These are phyloP conservation scores for Caenorhabditis zanzibari DNA, from an alignment of 2,888 invertebrate species.

Conservation along the genomic window DNA sequence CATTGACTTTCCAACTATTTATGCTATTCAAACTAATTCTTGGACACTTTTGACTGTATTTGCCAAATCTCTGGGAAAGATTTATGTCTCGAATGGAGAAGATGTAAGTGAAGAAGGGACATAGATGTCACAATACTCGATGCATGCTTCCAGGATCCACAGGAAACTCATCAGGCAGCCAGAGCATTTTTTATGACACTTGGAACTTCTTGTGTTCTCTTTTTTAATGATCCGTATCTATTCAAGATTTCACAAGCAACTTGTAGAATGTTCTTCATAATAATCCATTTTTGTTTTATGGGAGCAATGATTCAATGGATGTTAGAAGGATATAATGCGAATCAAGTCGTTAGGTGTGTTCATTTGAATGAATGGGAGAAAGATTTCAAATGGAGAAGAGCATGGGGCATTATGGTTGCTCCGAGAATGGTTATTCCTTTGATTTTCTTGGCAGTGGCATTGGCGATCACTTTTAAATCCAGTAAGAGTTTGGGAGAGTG, in stretches of 20 bases:
- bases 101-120: constrained; percentile 13
- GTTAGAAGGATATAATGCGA: constrained; percentile 63
- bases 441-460: constrained; percentile 17
- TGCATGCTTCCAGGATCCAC: constrained; percentile 49
- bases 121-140: too few species aligned
- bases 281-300: constrained; percentile 58
- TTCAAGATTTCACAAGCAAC: constrained; percentile 52
- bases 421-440: constrained; percentile 44
- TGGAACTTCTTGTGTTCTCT: constrained; percentile 46
- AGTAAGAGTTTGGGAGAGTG: background rate
- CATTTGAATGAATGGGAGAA: constrained; percentile 62
- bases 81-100: constrained; percentile 52
- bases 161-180: constrained; percentile 60
- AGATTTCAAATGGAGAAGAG: constrained; percentile 38
- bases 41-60: constrained; percentile 36
- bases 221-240: constrained; percentile 59
- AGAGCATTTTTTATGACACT: constrained; percentile 52
- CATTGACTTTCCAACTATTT: constrained; percentile 13
- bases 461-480: constrained; percentile 42
- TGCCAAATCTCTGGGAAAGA: constrained; percentile 36
- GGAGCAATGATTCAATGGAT: constrained; percentile 64
- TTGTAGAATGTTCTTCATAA: constrained; percentile 52
- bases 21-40: constrained; percentile 9
- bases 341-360: constrained; percentile 62
- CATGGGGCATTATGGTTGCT: constrained; percentile 40